Evolutionary conservation across 2,113 vertebrate species (phyloP).

Genomic region (Cyrtonyx montezumae): DNA sequence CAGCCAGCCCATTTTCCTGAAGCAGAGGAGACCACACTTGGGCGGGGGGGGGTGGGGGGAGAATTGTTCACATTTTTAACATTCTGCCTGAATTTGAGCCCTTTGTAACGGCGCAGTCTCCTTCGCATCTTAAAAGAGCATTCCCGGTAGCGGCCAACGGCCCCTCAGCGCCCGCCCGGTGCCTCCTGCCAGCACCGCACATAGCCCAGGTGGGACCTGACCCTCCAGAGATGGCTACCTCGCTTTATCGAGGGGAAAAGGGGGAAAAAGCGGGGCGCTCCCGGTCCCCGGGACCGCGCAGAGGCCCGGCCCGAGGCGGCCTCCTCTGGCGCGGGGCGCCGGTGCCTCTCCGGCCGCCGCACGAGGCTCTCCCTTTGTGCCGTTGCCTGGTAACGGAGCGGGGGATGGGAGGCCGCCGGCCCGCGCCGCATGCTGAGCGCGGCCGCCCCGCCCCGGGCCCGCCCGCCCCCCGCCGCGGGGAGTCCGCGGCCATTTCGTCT

Average conservation of each 20-base stretch:
- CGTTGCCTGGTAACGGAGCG: conserved; percentile 87
- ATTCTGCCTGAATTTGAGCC: neutral
- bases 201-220: neutral
- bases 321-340: neutral
- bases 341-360: conserved; percentile 17
- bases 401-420: conserved; percentile 80
- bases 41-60: neutral
- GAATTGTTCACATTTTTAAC: neutral
- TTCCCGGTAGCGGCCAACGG: neutral
- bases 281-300: too few species aligned
- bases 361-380: conserved; percentile 77
- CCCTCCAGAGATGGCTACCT: neutral
- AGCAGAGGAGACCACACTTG: neutral
- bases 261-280: neutral
- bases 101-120: neutral
- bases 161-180: neutral
- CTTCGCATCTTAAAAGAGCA: neutral
- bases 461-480: neutral
- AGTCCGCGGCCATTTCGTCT: neutral
- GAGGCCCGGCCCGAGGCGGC: neutral
- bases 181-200: neutral
- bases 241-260: neutral
- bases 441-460: neutral
- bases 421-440: neutral
- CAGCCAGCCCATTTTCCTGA: neutral